phyloP scores from a whole-genome alignment of 2,113 vertebrate species.

The Thamnaconus septentrionalis region DNA sequence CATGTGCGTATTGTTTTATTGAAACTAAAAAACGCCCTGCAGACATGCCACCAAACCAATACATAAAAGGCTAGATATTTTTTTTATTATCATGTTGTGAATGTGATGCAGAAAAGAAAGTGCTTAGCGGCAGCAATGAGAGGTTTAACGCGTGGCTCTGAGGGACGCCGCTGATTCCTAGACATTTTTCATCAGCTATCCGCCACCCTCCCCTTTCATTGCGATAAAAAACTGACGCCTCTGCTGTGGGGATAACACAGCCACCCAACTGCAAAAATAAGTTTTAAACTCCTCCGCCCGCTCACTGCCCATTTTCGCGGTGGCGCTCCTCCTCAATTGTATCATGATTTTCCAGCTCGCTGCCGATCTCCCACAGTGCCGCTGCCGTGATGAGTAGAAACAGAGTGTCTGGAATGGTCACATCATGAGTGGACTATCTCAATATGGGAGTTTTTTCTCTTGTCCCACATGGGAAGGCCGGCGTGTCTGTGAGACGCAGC shows the following conservation, averaged over 20 bases:
- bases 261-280: conserved; percentile 45
- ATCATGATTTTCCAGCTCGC: conserved; percentile 18
- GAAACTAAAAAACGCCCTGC: no score
- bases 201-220: conserved; percentile 30
- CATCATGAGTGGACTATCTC: not conserved
- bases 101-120: conserved; percentile 1
- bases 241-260: conserved; percentile 37
- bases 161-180: conserved; percentile 29
- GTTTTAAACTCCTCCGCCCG: conserved; percentile 38
- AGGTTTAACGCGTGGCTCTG: conserved; percentile 8
- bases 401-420: conserved; percentile 5
- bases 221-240: conserved; percentile 36
- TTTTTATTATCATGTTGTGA: not conserved
- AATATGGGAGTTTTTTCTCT: not conserved
- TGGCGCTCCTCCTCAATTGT: conserved; percentile 2
- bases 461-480: not conserved
- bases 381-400: not conserved
- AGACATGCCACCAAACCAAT: no score
- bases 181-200: conserved; percentile 45
- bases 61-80: no score
- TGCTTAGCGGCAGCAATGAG: not conserved
- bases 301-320: not conserved
- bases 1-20: no score
- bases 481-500: conserved; percentile 4
- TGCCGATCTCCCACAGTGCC: not conserved